Evolutionary conservation across 2,888 invertebrate species (phyloP), one percentile per base, ranked within the genome.

Genomic region (Nomada ferruginata): DNA sequence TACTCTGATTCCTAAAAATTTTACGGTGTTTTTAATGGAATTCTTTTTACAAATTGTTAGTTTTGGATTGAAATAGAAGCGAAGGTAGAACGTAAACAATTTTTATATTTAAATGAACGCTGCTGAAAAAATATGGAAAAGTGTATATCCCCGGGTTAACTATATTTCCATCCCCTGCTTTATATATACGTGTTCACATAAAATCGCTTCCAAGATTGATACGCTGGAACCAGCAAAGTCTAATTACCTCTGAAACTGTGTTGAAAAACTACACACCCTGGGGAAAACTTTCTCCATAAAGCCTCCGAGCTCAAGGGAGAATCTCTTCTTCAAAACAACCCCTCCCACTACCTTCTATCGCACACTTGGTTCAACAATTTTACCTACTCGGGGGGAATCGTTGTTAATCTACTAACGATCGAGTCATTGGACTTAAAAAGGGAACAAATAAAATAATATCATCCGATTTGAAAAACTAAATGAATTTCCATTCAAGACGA

Each of bases 331-430:
- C 47, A 57, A 60, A 70, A 70, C 15, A 70, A 29, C 59, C 23
- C 26, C 0, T 42, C 23, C 26, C 44, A 15, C 2, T 1, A 13
- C 13, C n/a, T 9, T 23, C 11, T 18, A 5, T 47, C 29, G 47
- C 47, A 70, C 29, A 7, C n/a, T 13, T 15, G 20, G 29, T 26
- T 20, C n/a, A n/a, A 59, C 47, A 70, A 70, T 60, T 60, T 29
- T 11, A 7, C 1, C 18, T 10, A 11, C 60, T 36, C 23, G 11
- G 36, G n/a, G 70, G 59, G 20, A 70, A 50, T 60, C 50, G 60
- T 20, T 52, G 68, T 73, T 73, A 59, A 78, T 81, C 44, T 64
- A 65, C 65, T 55, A 52, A 26, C 60, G 2, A 10, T 18, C 60
- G 50, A 26, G 52, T 20, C 52, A 74, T 61, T 18, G 69, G 50